phyloP scores from a whole-genome alignment of 2,888 invertebrate genomes.

The Mactromeris polynyma region DNA sequence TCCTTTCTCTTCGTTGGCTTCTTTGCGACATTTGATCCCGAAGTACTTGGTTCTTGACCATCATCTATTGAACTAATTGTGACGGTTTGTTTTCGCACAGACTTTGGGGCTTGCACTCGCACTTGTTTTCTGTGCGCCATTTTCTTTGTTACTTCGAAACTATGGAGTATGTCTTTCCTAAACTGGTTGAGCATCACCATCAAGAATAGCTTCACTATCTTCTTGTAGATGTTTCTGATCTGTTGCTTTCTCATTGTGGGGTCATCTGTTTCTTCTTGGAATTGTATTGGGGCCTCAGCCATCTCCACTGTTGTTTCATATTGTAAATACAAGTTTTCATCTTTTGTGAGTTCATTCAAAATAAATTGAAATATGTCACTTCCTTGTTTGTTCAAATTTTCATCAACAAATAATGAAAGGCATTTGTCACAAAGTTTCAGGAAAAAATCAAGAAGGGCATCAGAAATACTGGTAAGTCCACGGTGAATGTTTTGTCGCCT shows the following conservation, averaged over 20 bases:
- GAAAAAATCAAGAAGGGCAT: conserved; percentile 18
- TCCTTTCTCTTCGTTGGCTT: neutral
- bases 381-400: conserved; percentile 11
- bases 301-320: too few species aligned
- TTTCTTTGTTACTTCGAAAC: conserved; percentile 19
- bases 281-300: neutral
- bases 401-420: neutral
- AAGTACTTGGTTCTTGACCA: neutral
- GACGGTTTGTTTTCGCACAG: neutral
- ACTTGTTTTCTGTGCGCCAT: conserved; percentile 21
- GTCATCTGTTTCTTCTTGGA: neutral
- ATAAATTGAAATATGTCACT: neutral
- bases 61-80: neutral
- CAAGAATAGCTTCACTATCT: neutral
- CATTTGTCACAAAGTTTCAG: neutral
- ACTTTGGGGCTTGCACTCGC: too few species aligned
- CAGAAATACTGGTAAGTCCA: conserved; percentile 31
- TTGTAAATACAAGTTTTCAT: too few species aligned
- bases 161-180: conserved; percentile 19
- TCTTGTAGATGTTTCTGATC: neutral
- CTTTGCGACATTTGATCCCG: neutral
- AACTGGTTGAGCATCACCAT: conserved; percentile 21
- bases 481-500: conserved; percentile 16
- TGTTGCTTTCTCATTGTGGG: neutral
- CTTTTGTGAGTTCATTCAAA: neutral